These are phyloP conservation scores for Pterobdella sp. DNA, from an alignment of 2,888 invertebrate species.

Conservation along the genomic window DNA sequence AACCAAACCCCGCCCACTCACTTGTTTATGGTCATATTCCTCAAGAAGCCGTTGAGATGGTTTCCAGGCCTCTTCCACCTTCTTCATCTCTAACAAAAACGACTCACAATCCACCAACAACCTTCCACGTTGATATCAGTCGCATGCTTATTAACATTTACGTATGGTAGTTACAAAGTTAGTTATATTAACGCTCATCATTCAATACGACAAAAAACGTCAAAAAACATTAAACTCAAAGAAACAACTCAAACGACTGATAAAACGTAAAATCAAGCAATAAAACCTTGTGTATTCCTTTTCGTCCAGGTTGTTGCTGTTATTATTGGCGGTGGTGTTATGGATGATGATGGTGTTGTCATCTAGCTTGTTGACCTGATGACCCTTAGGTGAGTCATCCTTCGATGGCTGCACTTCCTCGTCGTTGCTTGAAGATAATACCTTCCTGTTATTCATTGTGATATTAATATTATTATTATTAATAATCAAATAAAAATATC, in stretches of 20 bases:
- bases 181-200: no score
- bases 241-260: no score
- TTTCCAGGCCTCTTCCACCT: conserved; percentile 56
- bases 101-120: conserved; percentile 52
- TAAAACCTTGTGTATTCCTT: neutral
- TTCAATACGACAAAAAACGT: no score
- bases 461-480: no score
- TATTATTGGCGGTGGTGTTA: neutral
- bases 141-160: neutral
- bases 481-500: no score
- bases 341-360: neutral
- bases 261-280: neutral
- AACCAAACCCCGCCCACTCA: conserved; percentile 34
- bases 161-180: neutral
- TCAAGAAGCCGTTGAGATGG: conserved; percentile 57
- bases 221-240: no score
- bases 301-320: neutral
- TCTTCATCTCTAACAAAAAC: conserved; percentile 59
- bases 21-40: conserved; percentile 54
- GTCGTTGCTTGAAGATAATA: no score
- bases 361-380: neutral
- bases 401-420: no score
- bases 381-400: no score
- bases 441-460: no score
- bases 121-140: neutral